Evolutionary conservation across 2,888 invertebrate genomes (phyloP), one percentile per base, ranked within the genome.

Genomic region (Bellardia bayeri): DNA sequence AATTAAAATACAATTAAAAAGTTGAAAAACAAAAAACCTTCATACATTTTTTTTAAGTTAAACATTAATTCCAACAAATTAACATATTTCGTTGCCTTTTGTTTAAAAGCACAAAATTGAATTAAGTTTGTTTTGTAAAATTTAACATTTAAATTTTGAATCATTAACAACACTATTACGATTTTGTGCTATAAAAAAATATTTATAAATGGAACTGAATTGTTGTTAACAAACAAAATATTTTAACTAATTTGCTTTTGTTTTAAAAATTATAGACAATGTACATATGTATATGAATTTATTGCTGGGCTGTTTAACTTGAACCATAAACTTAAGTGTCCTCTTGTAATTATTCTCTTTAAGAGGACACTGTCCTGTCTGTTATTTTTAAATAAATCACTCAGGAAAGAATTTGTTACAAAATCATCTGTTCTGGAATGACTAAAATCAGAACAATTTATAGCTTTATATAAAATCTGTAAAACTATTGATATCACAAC

Each of bases 1-100:
- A 71, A 84, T 84, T 64, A 72, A 84, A 78, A 84, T 84, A 58
- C 72, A 84, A 84, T 66, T 71, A 79, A 78, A 82, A 66, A 58
- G 45, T 72, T 69, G 23, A 3, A 66, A 42, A 51, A 74, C n/a
- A n/a, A n/a, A n/a, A 68, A 74, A 80, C 76, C 78, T 78, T 78
- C 63, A 64, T 40, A 23, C 3, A n/a, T 61, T 51, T 56, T 63
- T 42, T 58, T 16, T 13, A 14, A 16, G 37, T 68, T 66, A 58
- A 75, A 49, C 23, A 75, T 74, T 74, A 3, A 58, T 74, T 66
- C 16, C 33, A 23, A 42, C 5, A 49, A 66, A 58, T 66, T 82
- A 45, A 42, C 37, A 82, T 82, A 74, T 49, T 74, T 82, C 14
- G 23, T 51, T 11, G 37, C 45, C 14, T 37, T 69, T 69, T 61